Percentiles rank a stretch among this genome's conserved stretches.
These are phyloP conservation scores for Phoebastria nigripes DNA, from an alignment of 2,797 vertebrate genomes.

Conservation along the genomic window DNA sequence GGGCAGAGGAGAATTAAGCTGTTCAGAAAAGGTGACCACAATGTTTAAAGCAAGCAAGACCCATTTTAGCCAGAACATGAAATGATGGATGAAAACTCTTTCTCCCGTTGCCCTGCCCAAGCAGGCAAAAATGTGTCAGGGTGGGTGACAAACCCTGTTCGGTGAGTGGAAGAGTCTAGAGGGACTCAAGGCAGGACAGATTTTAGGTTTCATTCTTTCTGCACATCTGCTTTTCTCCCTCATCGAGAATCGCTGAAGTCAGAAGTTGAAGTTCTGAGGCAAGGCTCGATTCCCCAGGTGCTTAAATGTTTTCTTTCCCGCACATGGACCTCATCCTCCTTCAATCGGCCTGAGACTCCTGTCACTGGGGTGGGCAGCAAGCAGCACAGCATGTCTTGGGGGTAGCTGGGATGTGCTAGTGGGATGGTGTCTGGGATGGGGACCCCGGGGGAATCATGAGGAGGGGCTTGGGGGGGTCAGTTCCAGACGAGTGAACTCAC, in stretches of 20 bases:
- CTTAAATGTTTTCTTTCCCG: background rate
- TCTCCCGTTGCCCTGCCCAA: background rate
- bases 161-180: background rate
- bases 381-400: background rate
- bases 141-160: background rate
- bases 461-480: background rate
- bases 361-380: background rate
- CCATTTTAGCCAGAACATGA: background rate
- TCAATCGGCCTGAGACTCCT: background rate
- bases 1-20: background rate
- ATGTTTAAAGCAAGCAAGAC: background rate
- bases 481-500: background rate
- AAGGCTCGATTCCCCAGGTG: background rate
- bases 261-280: background rate
- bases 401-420: background rate
- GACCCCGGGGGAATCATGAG: fast-evolving
- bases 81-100: background rate
- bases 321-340: background rate
- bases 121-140: background rate
- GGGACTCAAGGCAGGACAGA: background rate
- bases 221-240: background rate
- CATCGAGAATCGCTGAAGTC: background rate
- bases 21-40: background rate
- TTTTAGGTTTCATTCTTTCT: background rate
- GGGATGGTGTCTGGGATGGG: background rate